These are phyloP conservation scores for Sphaeramia orbicularis DNA, from an alignment of 2,797 vertebrate species.

Conservation along the genomic window DNA sequence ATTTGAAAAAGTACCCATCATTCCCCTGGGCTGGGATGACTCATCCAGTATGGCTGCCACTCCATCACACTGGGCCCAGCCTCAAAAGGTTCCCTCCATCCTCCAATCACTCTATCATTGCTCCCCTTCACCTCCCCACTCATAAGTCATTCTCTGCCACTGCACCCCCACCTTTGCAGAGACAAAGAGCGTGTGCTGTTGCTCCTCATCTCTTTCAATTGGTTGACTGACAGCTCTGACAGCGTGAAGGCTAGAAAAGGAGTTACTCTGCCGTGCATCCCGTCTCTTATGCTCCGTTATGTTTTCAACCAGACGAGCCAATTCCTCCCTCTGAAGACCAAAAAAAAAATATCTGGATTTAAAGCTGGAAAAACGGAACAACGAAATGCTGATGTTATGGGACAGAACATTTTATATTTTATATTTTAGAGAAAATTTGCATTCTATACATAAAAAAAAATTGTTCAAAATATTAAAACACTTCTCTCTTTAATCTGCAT, in stretches of 20 bases:
- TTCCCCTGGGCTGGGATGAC: constrained; percentile 56
- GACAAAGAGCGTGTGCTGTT: constrained; percentile 40
- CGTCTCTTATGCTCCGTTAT: background rate
- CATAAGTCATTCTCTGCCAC: constrained; percentile 52
- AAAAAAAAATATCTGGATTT: too few species aligned
- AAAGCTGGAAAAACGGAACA: too few species aligned
- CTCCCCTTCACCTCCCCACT: constrained; percentile 48
- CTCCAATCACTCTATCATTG: constrained; percentile 55
- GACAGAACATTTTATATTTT: too few species aligned
- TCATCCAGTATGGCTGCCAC: constrained; percentile 74
- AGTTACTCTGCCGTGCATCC: constrained; percentile 23
- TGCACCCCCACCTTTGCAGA: constrained; percentile 20
- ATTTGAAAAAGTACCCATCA: constrained; percentile 69
- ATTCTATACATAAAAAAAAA: too few species aligned
- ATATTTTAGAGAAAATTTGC: too few species aligned
- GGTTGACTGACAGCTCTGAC: constrained; percentile 64
- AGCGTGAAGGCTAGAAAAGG: constrained; percentile 38
- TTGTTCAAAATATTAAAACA: too few species aligned
- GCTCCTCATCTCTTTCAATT: constrained; percentile 46
- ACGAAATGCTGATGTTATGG: too few species aligned
- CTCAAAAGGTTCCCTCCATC: constrained; percentile 46
- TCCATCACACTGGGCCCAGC: constrained; percentile 65
- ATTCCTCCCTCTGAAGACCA: too few species aligned
- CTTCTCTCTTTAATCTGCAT: too few species aligned
- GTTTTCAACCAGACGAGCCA: background rate